Conservation (phyloP, 2,113 vertebrate genomes). For the Callorhinus ursinus region DNA sequence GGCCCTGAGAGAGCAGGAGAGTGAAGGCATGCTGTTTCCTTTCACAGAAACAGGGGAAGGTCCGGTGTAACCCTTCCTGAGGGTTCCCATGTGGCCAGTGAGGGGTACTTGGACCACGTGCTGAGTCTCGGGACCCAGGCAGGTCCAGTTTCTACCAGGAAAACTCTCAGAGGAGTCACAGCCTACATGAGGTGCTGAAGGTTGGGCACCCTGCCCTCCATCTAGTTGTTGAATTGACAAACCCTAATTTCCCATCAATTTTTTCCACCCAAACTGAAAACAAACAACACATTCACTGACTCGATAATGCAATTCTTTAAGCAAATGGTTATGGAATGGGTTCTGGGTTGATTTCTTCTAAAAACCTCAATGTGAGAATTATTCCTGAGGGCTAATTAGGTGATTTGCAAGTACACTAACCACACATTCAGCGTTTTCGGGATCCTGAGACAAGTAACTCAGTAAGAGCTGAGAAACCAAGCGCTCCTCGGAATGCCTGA, state of each 20-base stretch:
- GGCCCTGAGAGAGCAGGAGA: background rate
- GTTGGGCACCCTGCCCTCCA: no score
- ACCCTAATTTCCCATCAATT: background rate
- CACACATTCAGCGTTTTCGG: background rate
- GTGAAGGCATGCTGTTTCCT: background rate
- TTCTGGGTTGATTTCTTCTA: background rate
- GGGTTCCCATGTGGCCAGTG: background rate
- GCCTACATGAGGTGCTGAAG: background rate
- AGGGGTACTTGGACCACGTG: background rate
- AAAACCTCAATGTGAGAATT: background rate
- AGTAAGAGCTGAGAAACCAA: background rate
- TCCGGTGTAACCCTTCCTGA: background rate
- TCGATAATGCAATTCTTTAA: background rate
- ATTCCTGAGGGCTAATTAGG: background rate
- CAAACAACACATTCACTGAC: background rate
- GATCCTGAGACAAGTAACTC: accelerated
- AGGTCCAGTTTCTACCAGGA: accelerated
- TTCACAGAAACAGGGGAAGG: background rate
- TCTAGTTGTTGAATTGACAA: background rate
- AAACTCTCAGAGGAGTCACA: background rate
- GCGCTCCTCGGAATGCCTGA: background rate
- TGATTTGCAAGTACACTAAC: background rate
- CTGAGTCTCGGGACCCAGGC: background rate
- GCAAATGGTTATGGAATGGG: background rate
- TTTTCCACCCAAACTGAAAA: background rate